Percentiles rank a stretch among this genome's conserved stretches.
Conservation (phyloP, 2,888 invertebrate species). For the Crossocerus cetratus region DNA sequence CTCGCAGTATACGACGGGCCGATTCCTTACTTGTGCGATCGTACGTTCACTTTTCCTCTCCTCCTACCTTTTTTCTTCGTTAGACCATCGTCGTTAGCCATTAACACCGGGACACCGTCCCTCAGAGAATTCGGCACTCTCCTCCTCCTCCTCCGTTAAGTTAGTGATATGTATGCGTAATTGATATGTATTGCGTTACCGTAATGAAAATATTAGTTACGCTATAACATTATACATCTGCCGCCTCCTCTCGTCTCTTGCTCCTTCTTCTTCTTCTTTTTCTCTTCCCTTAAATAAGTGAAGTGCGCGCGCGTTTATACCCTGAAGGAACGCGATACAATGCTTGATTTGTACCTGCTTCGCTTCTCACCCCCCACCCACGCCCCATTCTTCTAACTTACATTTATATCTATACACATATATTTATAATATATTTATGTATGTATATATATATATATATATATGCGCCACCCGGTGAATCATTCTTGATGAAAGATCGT, state of each 20-base stretch:
- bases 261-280: background rate
- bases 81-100: background rate
- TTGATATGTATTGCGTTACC: slow-evolving; percentile 58
- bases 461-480: slow-evolving; percentile 13
- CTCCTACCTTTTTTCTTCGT: background rate
- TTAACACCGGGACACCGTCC: slow-evolving; percentile 14
- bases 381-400: background rate
- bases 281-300: slow-evolving; percentile 38
- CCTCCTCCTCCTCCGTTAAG: slow-evolving; percentile 21
- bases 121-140: slow-evolving; percentile 42
- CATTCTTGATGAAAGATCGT: slow-evolving; percentile 19
- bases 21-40: no score
- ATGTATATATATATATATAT: background rate
- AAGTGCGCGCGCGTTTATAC: slow-evolving; percentile 48
- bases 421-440: background rate
- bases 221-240: slow-evolving; percentile 37
- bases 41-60: no score
- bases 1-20: slow-evolving; percentile 9
- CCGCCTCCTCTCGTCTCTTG: slow-evolving; percentile 10
- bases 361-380: slow-evolving; percentile 21
- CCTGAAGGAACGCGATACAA: slow-evolving; percentile 58
- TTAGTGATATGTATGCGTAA: slow-evolving; percentile 59
- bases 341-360: slow-evolving; percentile 58
- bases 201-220: slow-evolving; percentile 61
- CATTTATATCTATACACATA: slow-evolving; percentile 8